Evolutionary conservation across 2,113 vertebrate species (phyloP).

Genomic region (Oreochromis tanganicae): DNA sequence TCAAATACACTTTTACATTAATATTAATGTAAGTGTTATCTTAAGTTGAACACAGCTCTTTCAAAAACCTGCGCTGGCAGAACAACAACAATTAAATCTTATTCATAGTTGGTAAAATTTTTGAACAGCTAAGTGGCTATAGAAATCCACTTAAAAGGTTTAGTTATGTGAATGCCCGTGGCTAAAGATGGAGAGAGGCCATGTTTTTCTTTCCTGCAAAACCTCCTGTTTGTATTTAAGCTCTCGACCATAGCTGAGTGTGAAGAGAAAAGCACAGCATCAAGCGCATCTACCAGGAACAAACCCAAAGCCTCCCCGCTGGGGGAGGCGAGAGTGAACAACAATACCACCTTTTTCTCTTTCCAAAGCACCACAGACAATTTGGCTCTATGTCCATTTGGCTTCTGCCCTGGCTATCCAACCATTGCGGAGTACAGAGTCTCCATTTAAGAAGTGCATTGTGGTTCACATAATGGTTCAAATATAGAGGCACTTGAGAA

Average conservation of each 20-base stretch:
- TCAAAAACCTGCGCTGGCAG: not conserved
- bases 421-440: conserved; percentile 19
- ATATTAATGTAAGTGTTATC: not conserved
- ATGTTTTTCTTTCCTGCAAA: not conserved
- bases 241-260: not conserved
- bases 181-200: not conserved
- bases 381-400: conserved; percentile 45
- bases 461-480: conserved; percentile 29
- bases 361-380: conserved; percentile 27
- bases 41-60: not conserved
- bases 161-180: not conserved
- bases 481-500: conserved; percentile 28
- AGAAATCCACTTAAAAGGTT: not conserved
- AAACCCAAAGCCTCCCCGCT: conserved; percentile 16
- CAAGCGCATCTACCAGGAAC: conserved; percentile 3
- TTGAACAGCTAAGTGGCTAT: not conserved
- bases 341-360: conserved; percentile 44
- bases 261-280: conserved; percentile 34
- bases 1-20: not conserved
- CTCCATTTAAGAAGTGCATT: conserved; percentile 19
- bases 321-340: conserved; percentile 17
- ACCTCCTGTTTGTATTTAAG: not conserved
- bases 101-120: not conserved
- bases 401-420: conserved; percentile 28
- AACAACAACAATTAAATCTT: not conserved